Evolutionary conservation across 2,797 vertebrate genomes (phyloP), one percentile per base, ranked within the genome.

Genomic region (Pseudochaenichthys georgianus): DNA sequence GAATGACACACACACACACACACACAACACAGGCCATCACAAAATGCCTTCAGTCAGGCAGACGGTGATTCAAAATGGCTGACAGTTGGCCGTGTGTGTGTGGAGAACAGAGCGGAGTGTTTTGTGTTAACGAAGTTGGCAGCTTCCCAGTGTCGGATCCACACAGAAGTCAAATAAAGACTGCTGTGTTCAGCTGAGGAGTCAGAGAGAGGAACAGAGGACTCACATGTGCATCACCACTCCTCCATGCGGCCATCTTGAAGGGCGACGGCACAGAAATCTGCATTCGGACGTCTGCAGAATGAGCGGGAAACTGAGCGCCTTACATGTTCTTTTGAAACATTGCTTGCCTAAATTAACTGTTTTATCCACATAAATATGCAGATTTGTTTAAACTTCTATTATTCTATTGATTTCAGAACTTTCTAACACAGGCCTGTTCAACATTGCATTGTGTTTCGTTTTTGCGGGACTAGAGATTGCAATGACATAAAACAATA

Each of bases 1-100:
- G 34, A 47, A 21, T 68, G 57, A 51, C 48, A 5, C 59, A 23
- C 65, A 38, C 75, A 72, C 77, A 72, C 77, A 83, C 78, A 75
- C 77, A 78, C 62, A 63, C 82, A 82, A 90, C 80, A 83, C 76
- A 69, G 59, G 58, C 87, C 67, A 70, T 81, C 87, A 90, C 88
- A 89, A 85, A 91, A 89, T 89, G 90, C 88, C 84, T 83, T 83
- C 90, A 89, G 86, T 90, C 85, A 86, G 78, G 73, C 87, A 82
- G 78, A 87, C 75, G 21, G 64, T 57, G 71, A 84, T 81, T 79
- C 87, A 90, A 88, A 89, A 91, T 90, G 89, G 88, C 89, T 55
- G 88, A 76, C 81, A 72, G 83, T 76, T 82, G 81, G 78, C 70
- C 4, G 51, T 31, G 52, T 59, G 43, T 31, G 52, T 53, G 73